Conservation (phyloP, 30 jellyfish, hydroid and myxozoan species). For the Sanderia malayensis region DNA sequence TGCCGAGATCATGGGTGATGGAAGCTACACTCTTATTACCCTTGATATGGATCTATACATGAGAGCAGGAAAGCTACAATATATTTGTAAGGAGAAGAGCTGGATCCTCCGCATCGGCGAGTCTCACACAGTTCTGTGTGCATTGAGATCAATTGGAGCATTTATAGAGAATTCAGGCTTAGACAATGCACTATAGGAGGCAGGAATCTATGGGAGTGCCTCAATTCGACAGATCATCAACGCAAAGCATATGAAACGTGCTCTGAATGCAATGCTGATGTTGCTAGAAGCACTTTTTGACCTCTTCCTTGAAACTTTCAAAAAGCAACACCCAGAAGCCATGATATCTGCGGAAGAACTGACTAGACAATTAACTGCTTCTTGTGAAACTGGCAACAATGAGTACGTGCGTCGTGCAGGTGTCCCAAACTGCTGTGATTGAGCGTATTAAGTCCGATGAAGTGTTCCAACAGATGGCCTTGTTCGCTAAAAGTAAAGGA, state of each 20-base stretch:
- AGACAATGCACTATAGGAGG: slow-evolving; percentile 27
- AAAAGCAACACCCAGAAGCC: slow-evolving; percentile 31
- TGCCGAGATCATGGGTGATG: slow-evolving; percentile 35
- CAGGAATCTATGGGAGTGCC: slow-evolving; percentile 31
- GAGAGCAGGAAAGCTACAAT: slow-evolving; percentile 34
- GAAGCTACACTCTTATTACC: slow-evolving; percentile 32
- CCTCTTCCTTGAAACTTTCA: slow-evolving; percentile 34
- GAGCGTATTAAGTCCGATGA: slow-evolving; percentile 34
- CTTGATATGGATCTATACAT: slow-evolving; percentile 28
- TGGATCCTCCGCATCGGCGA: slow-evolving; percentile 20
- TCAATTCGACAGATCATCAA: slow-evolving; percentile 24
- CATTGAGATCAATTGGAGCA: slow-evolving; percentile 41
- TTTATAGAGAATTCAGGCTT: slow-evolving; percentile 32
- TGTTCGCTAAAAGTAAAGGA: slow-evolving; percentile 32
- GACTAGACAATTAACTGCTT: slow-evolving; percentile 22
- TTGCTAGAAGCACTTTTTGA: slow-evolving; percentile 30
- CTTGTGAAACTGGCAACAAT: slow-evolving; percentile 22
- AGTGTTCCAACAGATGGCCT: slow-evolving; percentile 23
- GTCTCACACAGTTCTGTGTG: slow-evolving; percentile 31
- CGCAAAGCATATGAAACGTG: slow-evolving; percentile 28
- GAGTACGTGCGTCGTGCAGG: slow-evolving; percentile 20
- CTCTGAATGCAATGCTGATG: slow-evolving; percentile 23
- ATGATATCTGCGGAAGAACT: slow-evolving; percentile 11
- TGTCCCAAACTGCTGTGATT: slow-evolving; percentile 7
- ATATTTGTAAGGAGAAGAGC: slow-evolving; percentile 26